Percentiles rank a stretch among this genome's conserved stretches.
These are phyloP conservation scores for Stramonita haemastoma DNA, from an alignment of 2,888 invertebrate genomes.

Conservation along the genomic window DNA sequence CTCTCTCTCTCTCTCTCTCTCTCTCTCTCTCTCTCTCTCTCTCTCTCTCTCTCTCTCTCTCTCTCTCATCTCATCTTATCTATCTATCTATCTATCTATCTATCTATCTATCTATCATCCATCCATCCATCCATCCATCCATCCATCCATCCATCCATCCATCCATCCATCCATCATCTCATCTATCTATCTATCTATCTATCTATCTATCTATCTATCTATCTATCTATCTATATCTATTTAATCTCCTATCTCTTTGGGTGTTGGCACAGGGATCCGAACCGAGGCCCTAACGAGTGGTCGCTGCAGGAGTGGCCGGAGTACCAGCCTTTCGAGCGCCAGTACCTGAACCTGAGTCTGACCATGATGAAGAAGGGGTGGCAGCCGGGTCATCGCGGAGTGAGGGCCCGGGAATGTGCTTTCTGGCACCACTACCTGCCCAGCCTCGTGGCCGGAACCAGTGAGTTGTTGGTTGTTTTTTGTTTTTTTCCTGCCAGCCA, in stretches of 20 bases:
- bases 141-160: too few relatives aligned
- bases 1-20: background rate
- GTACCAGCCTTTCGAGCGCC: constrained; percentile 87
- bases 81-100: too few relatives aligned
- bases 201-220: too few relatives aligned
- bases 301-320: constrained; percentile 90
- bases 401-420: constrained; percentile 92
- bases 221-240: too few relatives aligned
- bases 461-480: constrained; percentile 58
- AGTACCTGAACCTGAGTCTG: constrained; percentile 85
- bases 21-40: too few relatives aligned
- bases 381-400: constrained; percentile 80
- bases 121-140: too few relatives aligned
- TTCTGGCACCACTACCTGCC: constrained; percentile 97
- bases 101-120: too few relatives aligned
- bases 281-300: constrained; percentile 82
- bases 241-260: background rate
- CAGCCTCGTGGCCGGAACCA: constrained; percentile 83
- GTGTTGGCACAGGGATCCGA: constrained; percentile 85
- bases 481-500: too few relatives aligned
- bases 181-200: too few relatives aligned
- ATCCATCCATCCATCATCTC: too few relatives aligned
- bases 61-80: too few relatives aligned
- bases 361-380: constrained; percentile 78
- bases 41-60: too few relatives aligned